phyloP scores from a whole-genome alignment of 2,888 invertebrate genomes.

The Megastigmus dorsalis region DNA sequence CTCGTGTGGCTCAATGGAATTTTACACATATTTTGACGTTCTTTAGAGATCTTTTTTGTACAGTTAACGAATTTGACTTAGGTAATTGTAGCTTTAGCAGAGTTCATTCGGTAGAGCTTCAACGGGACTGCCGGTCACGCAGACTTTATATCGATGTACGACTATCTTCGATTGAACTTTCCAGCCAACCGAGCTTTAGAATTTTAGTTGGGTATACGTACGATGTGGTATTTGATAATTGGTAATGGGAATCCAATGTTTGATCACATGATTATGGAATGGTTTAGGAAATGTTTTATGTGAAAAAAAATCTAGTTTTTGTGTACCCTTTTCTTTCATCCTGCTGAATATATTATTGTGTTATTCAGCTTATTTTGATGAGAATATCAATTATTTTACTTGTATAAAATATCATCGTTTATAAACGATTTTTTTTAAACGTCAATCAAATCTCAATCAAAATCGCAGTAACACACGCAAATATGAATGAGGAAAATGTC shows the following conservation, averaged over 20 bases:
- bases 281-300: background rate
- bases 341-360: background rate
- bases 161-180: background rate
- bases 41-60: no score
- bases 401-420: no score
- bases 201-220: background rate
- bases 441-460: background rate
- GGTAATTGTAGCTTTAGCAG: no score
- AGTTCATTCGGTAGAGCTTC: no score
- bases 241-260: background rate
- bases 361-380: no score
- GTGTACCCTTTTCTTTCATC: background rate
- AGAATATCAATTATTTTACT: no score
- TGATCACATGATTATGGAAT: background rate
- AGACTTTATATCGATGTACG: background rate
- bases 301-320: background rate
- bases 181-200: background rate
- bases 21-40: no score
- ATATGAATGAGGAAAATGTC: background rate
- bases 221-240: background rate
- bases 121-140: no score
- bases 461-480: background rate
- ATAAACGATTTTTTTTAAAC: slow-evolving; percentile 3
- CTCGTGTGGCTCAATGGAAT: no score
- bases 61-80: no score